These are phyloP conservation scores for Regulus satrapa DNA, from an alignment of 2,113 vertebrate species.

Conservation along the genomic window DNA sequence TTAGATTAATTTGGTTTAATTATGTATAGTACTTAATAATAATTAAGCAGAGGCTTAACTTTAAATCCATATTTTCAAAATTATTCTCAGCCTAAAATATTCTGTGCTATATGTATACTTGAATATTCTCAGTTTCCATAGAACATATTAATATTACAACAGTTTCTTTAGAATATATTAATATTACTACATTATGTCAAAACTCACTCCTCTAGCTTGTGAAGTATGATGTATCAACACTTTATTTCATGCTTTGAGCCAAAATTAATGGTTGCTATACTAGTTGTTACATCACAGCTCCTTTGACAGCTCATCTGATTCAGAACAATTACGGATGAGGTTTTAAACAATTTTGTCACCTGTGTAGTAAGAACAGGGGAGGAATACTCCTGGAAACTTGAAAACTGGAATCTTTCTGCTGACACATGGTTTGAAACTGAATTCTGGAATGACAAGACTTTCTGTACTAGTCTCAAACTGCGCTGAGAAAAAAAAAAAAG, in stretches of 20 bases:
- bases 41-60: background rate
- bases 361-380: background rate
- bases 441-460: background rate
- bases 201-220: background rate
- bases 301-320: background rate
- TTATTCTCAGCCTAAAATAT: background rate
- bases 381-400: background rate
- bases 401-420: background rate
- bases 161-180: background rate
- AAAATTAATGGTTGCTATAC: background rate
- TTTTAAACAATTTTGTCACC: background rate
- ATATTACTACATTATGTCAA: background rate
- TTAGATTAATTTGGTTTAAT: slow-evolving; percentile 44
- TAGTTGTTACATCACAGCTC: background rate
- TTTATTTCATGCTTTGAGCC: background rate
- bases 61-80: background rate
- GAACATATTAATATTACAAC: background rate
- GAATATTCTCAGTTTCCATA: background rate
- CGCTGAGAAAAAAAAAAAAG: background rate
- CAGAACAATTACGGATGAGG: background rate
- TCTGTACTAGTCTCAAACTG: background rate
- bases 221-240: background rate
- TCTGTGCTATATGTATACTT: background rate
- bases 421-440: background rate
- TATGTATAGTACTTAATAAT: background rate